These are phyloP conservation scores for Zaprionus lachaisei DNA, from an alignment of 1,140 invertebrate genomes.

Conservation along the genomic window DNA sequence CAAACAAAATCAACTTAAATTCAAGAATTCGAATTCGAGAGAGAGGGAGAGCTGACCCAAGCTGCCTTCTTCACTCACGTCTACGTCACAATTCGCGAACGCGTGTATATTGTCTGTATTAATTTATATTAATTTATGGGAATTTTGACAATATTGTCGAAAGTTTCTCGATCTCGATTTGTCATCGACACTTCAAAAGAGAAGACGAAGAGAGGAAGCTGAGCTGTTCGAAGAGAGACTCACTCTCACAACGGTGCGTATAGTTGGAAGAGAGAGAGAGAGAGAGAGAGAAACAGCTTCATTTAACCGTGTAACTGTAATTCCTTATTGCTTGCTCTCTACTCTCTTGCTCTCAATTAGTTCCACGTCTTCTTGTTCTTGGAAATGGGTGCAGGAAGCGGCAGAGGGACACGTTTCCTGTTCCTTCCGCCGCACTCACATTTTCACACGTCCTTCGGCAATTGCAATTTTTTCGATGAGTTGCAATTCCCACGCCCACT, in stretches of 20 bases:
- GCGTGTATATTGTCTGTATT: constrained; percentile 22
- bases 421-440: constrained; percentile 40
- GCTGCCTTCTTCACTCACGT: constrained; percentile 8
- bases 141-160: constrained; percentile 53
- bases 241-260: constrained; percentile 39
- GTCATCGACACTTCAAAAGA: constrained; percentile 23
- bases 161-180: constrained; percentile 44
- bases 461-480: constrained; percentile 64
- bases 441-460: constrained; percentile 71
- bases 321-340: constrained; percentile 30
- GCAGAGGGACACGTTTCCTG: background rate
- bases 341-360: constrained; percentile 11
- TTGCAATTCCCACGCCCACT: constrained; percentile 65
- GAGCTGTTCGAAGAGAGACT: constrained; percentile 36
- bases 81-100: constrained; percentile 34
- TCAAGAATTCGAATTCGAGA: constrained; percentile 8
- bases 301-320: constrained; percentile 8
- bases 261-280: background rate
- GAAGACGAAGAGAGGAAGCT: background rate
- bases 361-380: constrained; percentile 21
- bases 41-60: constrained; percentile 24
- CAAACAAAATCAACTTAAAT: background rate
- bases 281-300: background rate
- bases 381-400: constrained; percentile 17
- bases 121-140: constrained; percentile 13